Evolutionary conservation across 2,888 invertebrate genomes (phyloP), one percentile per base, ranked within the genome.

Genomic region (Tolmerus cingulatus): DNA sequence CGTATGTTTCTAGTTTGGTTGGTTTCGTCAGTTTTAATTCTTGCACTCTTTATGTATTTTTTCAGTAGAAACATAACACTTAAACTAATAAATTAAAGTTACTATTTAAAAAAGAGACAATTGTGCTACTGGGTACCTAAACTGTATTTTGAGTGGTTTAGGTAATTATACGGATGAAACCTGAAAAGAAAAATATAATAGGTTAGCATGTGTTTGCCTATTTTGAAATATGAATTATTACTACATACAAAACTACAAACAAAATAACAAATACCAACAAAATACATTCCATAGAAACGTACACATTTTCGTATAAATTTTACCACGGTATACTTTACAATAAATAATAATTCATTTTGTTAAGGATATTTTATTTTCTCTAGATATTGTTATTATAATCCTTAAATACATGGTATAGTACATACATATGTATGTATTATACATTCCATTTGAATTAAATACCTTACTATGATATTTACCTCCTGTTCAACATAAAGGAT

Each of bases 81-180:
- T 85, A 85, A 74, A 16, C 51, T 85, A 85, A 46, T 85, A 74
- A 74, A 46, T 85, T 85, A 85, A 74, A 85, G 27, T 85, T 23
- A 27, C 74, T 85, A 74, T 74, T 85, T 85, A 74, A 85, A 76
- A 85, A 74, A 30, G 43, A 74, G 43, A 82, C 46, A 43, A 74
- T 85, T 85, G 85, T 85, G 85, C 85, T 74, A 85, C n/a, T 46
- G 30, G 30, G 12, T 85, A 74, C 85, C 30, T 82, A 85, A 85
- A 43, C 46, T 85, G 46, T 14, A 27, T 74, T 46, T 74, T 74
- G 30, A 46, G 27, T 74, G 43, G 23, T 85, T 85, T 85, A 85
- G 74, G 51, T 74, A 74, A 46, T 74, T 16, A 74, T n/a, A 43
- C 74, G 51, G 30, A 43, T 85, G 85, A 85, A 85, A 85, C 74